Base-by-base conservation (phyloP, 2,888 invertebrate species). In the Drosophila paramelanica region DNA sequence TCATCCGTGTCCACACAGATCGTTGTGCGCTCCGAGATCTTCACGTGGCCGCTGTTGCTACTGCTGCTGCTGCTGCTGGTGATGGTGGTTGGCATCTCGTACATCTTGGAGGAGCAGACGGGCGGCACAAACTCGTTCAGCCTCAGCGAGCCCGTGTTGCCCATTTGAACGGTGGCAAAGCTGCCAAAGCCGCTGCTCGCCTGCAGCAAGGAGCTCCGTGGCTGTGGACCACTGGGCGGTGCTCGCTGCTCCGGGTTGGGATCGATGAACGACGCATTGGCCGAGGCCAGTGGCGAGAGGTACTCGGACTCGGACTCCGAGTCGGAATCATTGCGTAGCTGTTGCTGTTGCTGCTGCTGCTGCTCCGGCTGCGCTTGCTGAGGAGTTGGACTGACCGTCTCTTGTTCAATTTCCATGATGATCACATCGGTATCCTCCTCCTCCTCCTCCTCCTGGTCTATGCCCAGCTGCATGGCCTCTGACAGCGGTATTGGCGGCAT, bases 71-170 rank as follows among this genome's bases (percentile, higher is more conserved):
- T n/a, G 50, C 3, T 17, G 27, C 23, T 13, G 25, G 23, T 36
- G 13, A 2, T 11, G 17, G 17, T 2, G 11, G 3, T n/a, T 6
- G 42, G 31, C 0, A 79, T 69, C 13, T 82, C 80, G 25, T 72
- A 72, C 64, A 91, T 88, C 56, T 88, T 91, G 0, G 91, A 91
- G 0, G 91, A 91, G 33, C 91, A 91, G 0, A 85, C 62, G 8
- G 79, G 76, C 0, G 91, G 91, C 47, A 79, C 57, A 53, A 91
- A 91, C 7, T 85, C 80, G n/a, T 62, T 74, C 4, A 43, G 41
- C 0, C 57, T 69, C 10, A 73, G 59, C 0, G 78, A 72, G 4
- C 51, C 46, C 1, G 78, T 68, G 43, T 70, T 73, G 3, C 59
- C 38, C 6, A 58, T 14, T 11, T 55, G 67, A n/a, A 56, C 31